A percentile compares a stretch with the other conserved stretches of the same genome.
These are phyloP conservation scores for Aspidapion aeneum DNA, from an alignment of 2,888 invertebrate species.

Conservation along the genomic window DNA sequence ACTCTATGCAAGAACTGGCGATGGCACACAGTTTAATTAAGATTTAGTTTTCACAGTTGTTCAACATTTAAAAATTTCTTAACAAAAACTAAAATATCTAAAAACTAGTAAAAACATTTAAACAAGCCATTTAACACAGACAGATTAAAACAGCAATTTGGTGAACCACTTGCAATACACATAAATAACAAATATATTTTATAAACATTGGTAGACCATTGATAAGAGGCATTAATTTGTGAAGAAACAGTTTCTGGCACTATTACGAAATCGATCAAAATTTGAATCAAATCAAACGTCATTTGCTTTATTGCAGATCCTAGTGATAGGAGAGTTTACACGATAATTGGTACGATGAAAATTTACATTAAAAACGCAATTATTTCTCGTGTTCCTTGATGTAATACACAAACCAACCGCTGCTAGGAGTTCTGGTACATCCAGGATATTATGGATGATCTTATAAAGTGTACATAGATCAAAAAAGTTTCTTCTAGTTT, in stretches of 20 bases:
- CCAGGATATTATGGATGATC: neutral
- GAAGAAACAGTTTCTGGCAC: neutral
- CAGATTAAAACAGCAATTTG: no score
- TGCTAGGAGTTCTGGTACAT: neutral
- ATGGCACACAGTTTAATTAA: no score
- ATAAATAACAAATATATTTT: no score
- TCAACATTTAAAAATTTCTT: no score
- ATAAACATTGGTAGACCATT: no score
- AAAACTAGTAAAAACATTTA: no score
- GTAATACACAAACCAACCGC: neutral
- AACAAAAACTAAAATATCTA: no score
- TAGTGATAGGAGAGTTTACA: neutral
- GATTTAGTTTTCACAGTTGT: no score
- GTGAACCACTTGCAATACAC: no score
- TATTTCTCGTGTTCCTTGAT: neutral
- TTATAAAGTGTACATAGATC: neutral
- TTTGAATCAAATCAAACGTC: neutral
- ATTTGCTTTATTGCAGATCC: neutral
- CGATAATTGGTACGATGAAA: neutral
- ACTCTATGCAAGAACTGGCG: no score
- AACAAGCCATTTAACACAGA: no score
- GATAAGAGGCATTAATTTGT: neutral
- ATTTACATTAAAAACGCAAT: no score
- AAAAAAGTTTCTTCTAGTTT: neutral
- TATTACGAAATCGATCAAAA: neutral